Conservation (phyloP, 2,888 invertebrate genomes). For the Callinectes sapidus region DNA sequence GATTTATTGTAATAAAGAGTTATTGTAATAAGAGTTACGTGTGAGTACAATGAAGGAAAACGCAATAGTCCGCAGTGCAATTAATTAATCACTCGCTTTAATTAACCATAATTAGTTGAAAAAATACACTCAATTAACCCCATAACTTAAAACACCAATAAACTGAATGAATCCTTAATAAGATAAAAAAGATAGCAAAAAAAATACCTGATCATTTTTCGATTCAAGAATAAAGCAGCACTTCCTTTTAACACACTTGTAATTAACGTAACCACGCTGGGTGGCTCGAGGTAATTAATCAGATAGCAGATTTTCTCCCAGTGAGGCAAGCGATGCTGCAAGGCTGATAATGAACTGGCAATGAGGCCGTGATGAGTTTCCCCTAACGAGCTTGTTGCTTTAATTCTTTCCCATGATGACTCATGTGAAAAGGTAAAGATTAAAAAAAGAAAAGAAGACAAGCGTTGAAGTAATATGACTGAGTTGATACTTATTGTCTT, state of each 20-base stretch:
- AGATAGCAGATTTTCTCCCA: neutral
- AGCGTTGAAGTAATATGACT: neutral
- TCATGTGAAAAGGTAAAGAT: neutral
- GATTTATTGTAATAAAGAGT: too few species aligned
- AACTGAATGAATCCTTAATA: neutral
- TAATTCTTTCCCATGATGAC: neutral
- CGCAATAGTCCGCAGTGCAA: too few species aligned
- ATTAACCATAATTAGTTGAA: too few species aligned
- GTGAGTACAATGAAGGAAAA: too few species aligned
- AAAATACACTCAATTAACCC: neutral
- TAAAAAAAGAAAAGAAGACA: neutral
- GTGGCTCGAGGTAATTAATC: neutral
- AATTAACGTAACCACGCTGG: neutral
- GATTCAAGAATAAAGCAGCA: neutral
- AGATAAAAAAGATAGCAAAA: neutral
- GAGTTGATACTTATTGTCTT: neutral
- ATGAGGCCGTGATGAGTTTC: neutral
- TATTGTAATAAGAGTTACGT: too few species aligned
- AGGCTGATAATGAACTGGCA: neutral
- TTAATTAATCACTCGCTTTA: too few species aligned
- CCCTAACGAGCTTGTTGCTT: neutral
- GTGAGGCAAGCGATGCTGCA: neutral
- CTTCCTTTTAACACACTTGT: neutral
- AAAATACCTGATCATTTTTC: neutral
- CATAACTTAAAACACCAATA: neutral